A percentile compares a stretch with the other conserved stretches of the same genome.
phyloP scores from a whole-genome alignment of 2,888 invertebrate species.

The Tenthredo mesomela region DNA sequence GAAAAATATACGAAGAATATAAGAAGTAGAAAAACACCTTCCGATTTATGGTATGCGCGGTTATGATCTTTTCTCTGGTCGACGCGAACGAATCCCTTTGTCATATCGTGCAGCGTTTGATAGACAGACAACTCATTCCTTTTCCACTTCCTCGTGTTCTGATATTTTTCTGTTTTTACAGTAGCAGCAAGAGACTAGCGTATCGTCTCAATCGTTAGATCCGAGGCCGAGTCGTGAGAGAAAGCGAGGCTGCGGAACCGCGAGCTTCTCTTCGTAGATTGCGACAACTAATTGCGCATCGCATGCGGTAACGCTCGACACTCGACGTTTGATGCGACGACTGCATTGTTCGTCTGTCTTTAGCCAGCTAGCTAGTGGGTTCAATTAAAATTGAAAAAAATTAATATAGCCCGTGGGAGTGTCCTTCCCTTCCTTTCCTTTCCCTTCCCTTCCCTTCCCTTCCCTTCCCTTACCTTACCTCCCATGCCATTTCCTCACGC shows the following conservation, averaged over 20 bases:
- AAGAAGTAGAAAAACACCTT: not conserved
- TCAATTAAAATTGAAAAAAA: conserved; percentile 8
- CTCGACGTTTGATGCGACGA: conserved; percentile 35
- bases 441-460: not conserved
- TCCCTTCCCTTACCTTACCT: not conserved
- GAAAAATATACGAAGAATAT: not conserved
- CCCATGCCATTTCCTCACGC: conserved; percentile 10
- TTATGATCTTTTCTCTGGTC: not conserved
- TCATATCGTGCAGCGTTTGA: not conserved
- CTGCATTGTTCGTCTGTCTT: not conserved
- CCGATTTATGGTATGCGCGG: not conserved
- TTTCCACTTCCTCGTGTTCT: conserved; percentile 29
- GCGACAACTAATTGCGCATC: conserved; percentile 49
- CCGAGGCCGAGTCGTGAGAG: conserved; percentile 51
- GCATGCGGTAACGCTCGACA: conserved; percentile 44
- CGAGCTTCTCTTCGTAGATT: conserved; percentile 42
- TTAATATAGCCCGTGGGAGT: conserved; percentile 20
- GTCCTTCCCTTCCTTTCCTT: conserved; percentile 10
- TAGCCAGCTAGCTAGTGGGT: not conserved
- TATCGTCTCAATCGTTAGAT: conserved; percentile 41
- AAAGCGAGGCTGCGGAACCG: conserved; percentile 49
- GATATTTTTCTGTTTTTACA: not conserved
- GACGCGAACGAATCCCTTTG: not conserved
- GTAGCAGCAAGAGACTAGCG: not conserved
- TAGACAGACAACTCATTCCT: not conserved